Percentiles rank a stretch among this genome's conserved stretches.
These are phyloP conservation scores for Diarsia mendica DNA, from an alignment of 2,888 invertebrate species.

Conservation along the genomic window DNA sequence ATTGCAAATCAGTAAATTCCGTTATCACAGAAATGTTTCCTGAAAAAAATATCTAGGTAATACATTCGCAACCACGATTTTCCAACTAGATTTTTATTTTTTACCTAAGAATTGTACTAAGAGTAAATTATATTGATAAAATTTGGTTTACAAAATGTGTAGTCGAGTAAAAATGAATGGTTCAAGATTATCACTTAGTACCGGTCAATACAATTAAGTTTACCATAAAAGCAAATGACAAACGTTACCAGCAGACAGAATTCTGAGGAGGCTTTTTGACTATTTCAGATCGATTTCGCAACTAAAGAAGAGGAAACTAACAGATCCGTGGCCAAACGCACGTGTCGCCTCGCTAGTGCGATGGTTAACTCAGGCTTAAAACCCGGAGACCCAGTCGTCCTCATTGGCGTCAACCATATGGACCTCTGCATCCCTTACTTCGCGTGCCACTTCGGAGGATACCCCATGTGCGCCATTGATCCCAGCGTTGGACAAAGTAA, in stretches of 20 bases:
- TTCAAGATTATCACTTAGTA: not conserved
- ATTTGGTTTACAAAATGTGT: not conserved
- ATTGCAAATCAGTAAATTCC: slow-evolving; percentile 36
- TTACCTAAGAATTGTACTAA: not conserved
- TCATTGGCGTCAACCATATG: slow-evolving; percentile 75
- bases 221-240: not conserved
- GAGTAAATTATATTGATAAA: too few species aligned
- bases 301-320: slow-evolving; percentile 72
- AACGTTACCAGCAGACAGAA: not conserved
- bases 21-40: slow-evolving; percentile 6
- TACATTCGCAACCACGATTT: not conserved
- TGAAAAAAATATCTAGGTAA: not conserved
- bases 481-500: slow-evolving; percentile 66
- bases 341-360: slow-evolving; percentile 71
- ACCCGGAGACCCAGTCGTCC: slow-evolving; percentile 71
- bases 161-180: not conserved
- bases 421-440: slow-evolving; percentile 74
- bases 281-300: slow-evolving; percentile 71
- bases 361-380: slow-evolving; percentile 71
- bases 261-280: not conserved
- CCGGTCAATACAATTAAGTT: not conserved
- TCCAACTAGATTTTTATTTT: not conserved
- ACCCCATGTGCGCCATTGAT: slow-evolving; percentile 72
- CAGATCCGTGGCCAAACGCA: slow-evolving; percentile 71
- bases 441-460: slow-evolving; percentile 74